Percentiles rank a stretch among this genome's conserved stretches.
Evolutionary conservation across 2,888 invertebrate genomes (phyloP).

Genomic region (Synergus laeviventris): DNA sequence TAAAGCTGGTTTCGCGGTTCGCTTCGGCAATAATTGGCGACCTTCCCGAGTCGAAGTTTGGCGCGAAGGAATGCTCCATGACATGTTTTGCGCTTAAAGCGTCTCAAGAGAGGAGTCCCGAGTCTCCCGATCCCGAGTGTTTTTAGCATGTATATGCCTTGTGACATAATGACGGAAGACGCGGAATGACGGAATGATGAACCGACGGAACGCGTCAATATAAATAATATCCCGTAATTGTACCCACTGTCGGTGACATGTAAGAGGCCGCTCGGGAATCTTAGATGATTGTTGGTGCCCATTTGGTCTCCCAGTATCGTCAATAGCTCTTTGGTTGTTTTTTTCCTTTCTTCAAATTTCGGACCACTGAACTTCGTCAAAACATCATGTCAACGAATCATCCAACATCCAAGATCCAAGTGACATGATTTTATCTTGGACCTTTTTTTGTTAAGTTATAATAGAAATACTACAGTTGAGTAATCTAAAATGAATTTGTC

Average conservation of each 20-base stretch:
- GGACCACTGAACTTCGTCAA: conserved; percentile 29
- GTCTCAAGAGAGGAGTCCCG: conserved; percentile 27
- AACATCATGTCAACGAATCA: conserved; percentile 6
- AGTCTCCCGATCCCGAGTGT: conserved; percentile 24
- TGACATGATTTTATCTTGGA: background rate
- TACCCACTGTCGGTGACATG: conserved; percentile 46
- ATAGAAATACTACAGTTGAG: background rate
- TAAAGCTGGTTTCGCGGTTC: conserved; percentile 66
- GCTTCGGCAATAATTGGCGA: conserved; percentile 71
- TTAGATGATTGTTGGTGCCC: conserved; percentile 24
- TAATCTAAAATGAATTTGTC: conserved; percentile 20
- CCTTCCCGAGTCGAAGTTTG: conserved; percentile 73
- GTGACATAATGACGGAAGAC: conserved; percentile 57
- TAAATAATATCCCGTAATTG: conserved; percentile 64
- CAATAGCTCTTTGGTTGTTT: conserved; percentile 43
- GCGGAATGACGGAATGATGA: conserved; percentile 55
- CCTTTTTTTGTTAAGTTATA: too few species aligned
- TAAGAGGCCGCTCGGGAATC: conserved; percentile 54
- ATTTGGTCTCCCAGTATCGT: conserved; percentile 30
- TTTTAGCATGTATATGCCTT: conserved; percentile 41
- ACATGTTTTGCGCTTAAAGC: conserved; percentile 57
- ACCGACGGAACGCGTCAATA: conserved; percentile 57
- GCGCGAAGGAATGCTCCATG: conserved; percentile 71
- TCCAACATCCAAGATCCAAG: background rate
- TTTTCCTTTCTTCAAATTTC: conserved; percentile 22